phyloP scores from a whole-genome alignment of 2,797 vertebrate genomes.

The Takifugu rubripes region DNA sequence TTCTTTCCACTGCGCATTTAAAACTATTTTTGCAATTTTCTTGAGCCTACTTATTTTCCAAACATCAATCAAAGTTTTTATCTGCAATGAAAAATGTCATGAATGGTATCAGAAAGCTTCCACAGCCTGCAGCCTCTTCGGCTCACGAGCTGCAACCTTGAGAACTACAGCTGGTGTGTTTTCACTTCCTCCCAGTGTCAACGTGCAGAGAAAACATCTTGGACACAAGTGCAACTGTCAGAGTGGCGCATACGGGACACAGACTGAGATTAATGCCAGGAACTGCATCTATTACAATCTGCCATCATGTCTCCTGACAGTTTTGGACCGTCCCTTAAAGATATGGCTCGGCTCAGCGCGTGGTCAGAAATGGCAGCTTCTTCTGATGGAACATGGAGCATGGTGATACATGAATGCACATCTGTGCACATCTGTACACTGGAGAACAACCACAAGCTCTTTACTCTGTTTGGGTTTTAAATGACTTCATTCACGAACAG shows the following conservation, averaged over 20 bases:
- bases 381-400: neutral
- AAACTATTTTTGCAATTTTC: neutral
- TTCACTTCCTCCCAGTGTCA: no score
- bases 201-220: no score
- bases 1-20: constrained; percentile 25
- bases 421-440: neutral
- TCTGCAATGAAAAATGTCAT: constrained; percentile 26
- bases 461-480: constrained; percentile 26
- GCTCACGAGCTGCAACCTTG: neutral
- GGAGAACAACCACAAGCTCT: neutral
- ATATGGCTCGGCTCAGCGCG: no score
- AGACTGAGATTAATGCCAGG: no score
- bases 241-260: neutral
- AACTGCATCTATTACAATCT: constrained; percentile 6
- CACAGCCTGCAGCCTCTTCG: neutral
- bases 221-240: neutral
- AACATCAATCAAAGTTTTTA: constrained; percentile 46
- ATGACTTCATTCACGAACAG: constrained; percentile 36
- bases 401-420: constrained; percentile 11
- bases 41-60: constrained; percentile 13
- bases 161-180: no score
- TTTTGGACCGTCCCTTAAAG: no score
- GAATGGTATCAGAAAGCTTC: constrained; percentile 24
- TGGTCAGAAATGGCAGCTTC: no score
- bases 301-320: no score